Evolutionary conservation across 2,113 vertebrate genomes (phyloP).

Genomic region (Xenotilapia caudafasciata): DNA sequence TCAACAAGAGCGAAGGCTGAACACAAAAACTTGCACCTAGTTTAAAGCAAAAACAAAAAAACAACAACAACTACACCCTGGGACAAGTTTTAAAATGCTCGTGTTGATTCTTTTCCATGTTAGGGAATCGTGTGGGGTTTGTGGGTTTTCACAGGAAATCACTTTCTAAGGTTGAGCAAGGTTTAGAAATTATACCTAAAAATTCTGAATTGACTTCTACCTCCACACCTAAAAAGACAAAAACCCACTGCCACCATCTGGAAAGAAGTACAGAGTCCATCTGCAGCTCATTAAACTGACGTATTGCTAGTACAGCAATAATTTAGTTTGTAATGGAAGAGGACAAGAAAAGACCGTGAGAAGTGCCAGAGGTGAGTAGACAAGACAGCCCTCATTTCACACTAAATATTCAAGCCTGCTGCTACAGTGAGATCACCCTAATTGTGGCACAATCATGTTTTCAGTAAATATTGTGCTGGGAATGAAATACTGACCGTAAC

Average conservation of each 20-base stretch:
- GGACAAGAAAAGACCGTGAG: background rate
- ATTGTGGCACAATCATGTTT: background rate
- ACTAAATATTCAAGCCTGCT: background rate
- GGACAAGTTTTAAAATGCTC: background rate
- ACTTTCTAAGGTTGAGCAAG: background rate
- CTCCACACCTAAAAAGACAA: background rate
- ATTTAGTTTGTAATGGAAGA: background rate
- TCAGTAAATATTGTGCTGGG: background rate
- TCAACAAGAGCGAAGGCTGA: constrained; percentile 17
- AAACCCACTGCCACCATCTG: background rate
- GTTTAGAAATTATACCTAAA: background rate
- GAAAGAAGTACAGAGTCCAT: background rate
- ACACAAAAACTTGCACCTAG: background rate
- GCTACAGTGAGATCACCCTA: background rate
- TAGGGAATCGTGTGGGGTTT: background rate
- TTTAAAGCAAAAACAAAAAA: background rate
- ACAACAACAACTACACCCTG: background rate
- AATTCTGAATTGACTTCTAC: background rate
- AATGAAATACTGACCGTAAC: background rate
- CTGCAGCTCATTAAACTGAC: background rate
- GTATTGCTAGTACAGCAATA: background rate
- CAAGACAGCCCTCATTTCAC: background rate
- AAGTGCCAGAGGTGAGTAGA: background rate
- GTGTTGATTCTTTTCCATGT: background rate
- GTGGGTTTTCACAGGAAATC: background rate